These are phyloP conservation scores for Ophonus ardosiacus DNA, from an alignment of 2,888 invertebrate genomes.

Conservation along the genomic window DNA sequence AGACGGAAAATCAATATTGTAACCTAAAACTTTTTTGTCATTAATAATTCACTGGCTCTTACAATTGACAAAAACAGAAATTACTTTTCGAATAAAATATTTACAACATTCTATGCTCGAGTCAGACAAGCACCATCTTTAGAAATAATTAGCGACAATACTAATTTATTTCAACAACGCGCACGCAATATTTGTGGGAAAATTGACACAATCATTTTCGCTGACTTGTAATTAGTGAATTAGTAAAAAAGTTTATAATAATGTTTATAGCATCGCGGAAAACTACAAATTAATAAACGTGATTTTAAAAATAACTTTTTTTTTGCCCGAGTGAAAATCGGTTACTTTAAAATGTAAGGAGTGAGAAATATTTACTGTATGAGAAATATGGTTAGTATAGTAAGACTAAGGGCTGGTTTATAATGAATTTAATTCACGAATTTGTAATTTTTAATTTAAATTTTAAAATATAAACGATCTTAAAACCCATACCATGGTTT, in stretches of 20 bases:
- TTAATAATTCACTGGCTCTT: constrained; percentile 25
- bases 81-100: neutral
- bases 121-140: constrained; percentile 6
- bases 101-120: neutral
- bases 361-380: too few relatives aligned
- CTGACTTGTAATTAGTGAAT: constrained; percentile 18
- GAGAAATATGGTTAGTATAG: too few relatives aligned
- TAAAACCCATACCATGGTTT: too few relatives aligned
- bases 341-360: too few relatives aligned
- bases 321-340: too few relatives aligned
- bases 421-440: too few relatives aligned
- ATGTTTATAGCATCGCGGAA: neutral
- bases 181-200: constrained; percentile 22
- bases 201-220: neutral
- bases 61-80: constrained; percentile 38
- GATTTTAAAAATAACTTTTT: too few relatives aligned
- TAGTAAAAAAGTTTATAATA: neutral
- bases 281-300: neutral
- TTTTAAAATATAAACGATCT: too few relatives aligned
- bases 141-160: constrained; percentile 7
- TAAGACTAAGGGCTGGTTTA: too few relatives aligned
- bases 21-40: constrained; percentile 30
- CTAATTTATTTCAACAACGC: neutral
- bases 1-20: constrained; percentile 33
- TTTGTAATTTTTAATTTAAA: too few relatives aligned